Conservation (phyloP, 2,888 invertebrate genomes). For the Agonum fuliginosum region DNA sequence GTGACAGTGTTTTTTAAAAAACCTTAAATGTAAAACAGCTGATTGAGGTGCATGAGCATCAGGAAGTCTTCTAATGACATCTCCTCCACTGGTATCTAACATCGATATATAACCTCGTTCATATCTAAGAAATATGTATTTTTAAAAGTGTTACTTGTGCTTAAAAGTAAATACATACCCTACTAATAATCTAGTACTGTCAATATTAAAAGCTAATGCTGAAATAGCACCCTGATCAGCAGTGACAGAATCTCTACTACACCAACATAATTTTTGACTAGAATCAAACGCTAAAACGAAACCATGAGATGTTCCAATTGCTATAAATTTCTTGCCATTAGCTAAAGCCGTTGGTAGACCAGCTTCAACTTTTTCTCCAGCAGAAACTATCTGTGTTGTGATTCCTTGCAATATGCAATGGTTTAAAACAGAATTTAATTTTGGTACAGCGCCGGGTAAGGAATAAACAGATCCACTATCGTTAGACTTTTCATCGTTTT, state of each 20-base stretch:
- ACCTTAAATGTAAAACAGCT: slow-evolving; percentile 83
- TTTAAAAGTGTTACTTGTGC: slow-evolving; percentile 16
- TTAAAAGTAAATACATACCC: slow-evolving; percentile 73
- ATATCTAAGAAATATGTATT: slow-evolving; percentile 70
- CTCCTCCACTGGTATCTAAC: slow-evolving; percentile 89
- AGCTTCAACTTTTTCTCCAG: slow-evolving; percentile 90
- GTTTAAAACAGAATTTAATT: slow-evolving; percentile 81
- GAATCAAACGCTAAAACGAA: slow-evolving; percentile 90
- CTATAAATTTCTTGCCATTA: slow-evolving; percentile 84
- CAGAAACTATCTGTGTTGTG: slow-evolving; percentile 90
- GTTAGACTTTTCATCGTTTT: slow-evolving; percentile 78
- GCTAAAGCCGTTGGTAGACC: slow-evolving; percentile 91
- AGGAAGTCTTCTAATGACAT: slow-evolving; percentile 82
- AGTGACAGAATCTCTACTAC: slow-evolving; percentile 81
- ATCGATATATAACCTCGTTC: slow-evolving; percentile 92
- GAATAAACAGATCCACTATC: slow-evolving; percentile 75
- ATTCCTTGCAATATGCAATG: slow-evolving; percentile 91
- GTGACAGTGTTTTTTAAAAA: slow-evolving; percentile 65
- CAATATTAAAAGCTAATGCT: slow-evolving; percentile 89
- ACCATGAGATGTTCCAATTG: slow-evolving; percentile 96
- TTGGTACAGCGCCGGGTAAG: slow-evolving; percentile 72
- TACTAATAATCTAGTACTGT: slow-evolving; percentile 88
- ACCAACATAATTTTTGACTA: slow-evolving; percentile 93
- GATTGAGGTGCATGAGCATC: slow-evolving; percentile 90
- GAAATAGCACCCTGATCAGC: slow-evolving; percentile 86